Base-by-base conservation (phyloP, 2,797 vertebrate species). In the Okamejei kenojei region DNA sequence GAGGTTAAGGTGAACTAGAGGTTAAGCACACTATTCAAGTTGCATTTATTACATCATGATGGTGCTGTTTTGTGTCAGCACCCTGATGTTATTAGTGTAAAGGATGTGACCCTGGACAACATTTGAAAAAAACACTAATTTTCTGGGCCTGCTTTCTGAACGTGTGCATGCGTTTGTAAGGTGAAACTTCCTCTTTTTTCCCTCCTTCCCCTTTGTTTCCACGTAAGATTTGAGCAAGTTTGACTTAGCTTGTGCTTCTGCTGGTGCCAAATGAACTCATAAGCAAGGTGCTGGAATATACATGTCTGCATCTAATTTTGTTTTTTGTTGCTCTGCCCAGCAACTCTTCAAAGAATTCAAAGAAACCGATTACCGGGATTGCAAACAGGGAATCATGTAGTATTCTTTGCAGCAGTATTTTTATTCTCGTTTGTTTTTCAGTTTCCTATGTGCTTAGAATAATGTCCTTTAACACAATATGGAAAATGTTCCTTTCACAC, bases 1-100 rank as follows among this genome's bases (percentile, higher is more conserved):
- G 94, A 94, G 77, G 78, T 94, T 93, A 93, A 94, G 93, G 93
- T 94, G 91, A 96, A 79, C 21, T 82, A 79, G 93, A 95, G 94
- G 93, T 94, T 95, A 93, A 94, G 82, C 15, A 90, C 68, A 88
- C 15, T 74, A 61, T 90, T 78, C 61, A 58, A 77, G 23, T 73
- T 68, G 45, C 93, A 35, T 93, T 77, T 93, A 73, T 77, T 90
- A 77, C 45, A 73, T 73, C 32, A 35, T 90, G 82, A 90, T 77
- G 45, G 29, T 90, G 73, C 82, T 93, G 82, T 61, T 84, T 58
- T 76, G 93, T 93, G 93, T 93, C 54, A 93, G 65, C 32, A 79
- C 15, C 63, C 73, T 65, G 84, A 80, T 68, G 35, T 29, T 19
- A 74, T 35, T 93, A 84, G 54, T 63, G 35, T 71, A 29, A 71